phyloP scores from a whole-genome alignment of 2,113 vertebrate species.

The Chaenocephalus aceratus region DNA sequence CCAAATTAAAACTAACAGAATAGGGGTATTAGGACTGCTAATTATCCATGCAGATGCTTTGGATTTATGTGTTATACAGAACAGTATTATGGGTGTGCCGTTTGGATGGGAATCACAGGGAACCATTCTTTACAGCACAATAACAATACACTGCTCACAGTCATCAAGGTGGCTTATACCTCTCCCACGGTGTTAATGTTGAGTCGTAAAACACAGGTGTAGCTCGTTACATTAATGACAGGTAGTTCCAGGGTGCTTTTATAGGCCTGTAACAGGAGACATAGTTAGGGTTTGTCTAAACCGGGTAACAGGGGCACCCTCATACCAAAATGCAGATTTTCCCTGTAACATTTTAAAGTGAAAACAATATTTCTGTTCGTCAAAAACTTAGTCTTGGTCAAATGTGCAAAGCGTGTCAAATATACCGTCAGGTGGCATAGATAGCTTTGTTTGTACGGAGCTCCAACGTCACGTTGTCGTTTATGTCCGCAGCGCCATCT shows the following conservation, averaged over 20 bases:
- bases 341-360: no score
- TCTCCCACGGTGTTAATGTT: neutral
- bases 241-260: neutral
- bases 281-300: neutral
- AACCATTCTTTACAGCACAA: neutral
- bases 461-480: no score
- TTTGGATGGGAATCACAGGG: neutral
- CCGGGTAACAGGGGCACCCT: no score
- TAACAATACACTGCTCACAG: neutral
- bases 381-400: no score
- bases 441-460: no score
- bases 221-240: neutral
- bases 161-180: neutral
- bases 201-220: neutral
- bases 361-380: no score
- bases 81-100: neutral
- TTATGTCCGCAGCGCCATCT: no score
- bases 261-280: neutral
- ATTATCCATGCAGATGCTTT: neutral
- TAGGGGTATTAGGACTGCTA: no score
- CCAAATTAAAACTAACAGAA: neutral
- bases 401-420: no score
- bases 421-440: no score
- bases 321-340: no score
- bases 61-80: neutral